Conservation (phyloP, 2,888 invertebrate species). For the Agrochola macilenta region DNA sequence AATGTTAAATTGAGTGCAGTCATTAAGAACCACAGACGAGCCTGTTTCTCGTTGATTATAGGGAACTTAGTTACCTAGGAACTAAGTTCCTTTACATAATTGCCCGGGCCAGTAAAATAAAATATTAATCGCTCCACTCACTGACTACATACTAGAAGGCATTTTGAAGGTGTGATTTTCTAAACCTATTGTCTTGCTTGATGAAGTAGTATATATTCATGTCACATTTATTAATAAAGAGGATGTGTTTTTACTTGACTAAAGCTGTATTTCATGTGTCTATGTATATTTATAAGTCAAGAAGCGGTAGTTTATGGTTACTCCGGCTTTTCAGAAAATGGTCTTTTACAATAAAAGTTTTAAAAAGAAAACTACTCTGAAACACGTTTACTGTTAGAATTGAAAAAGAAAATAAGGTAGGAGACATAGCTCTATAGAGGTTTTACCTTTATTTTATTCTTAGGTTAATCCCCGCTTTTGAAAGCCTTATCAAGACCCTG, state of each 20-base stretch:
- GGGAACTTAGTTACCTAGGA: too few species aligned
- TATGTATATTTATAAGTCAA: background rate
- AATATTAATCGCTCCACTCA: background rate
- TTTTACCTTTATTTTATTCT: background rate
- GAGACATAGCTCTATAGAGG: too few species aligned
- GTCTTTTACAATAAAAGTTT: background rate
- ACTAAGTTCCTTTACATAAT: background rate
- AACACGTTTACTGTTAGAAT: background rate
- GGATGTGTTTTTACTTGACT: slow-evolving; percentile 24
- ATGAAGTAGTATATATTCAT: slow-evolving; percentile 27
- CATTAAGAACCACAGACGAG: background rate
- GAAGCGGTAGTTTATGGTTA: background rate
- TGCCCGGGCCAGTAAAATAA: slow-evolving; percentile 7
- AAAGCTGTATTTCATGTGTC: slow-evolving; percentile 1
- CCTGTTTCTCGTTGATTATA: background rate
- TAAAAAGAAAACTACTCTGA: background rate
- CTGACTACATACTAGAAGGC: background rate
- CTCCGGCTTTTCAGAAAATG: background rate
- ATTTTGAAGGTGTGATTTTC: slow-evolving; percentile 31
- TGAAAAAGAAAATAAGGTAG: background rate
- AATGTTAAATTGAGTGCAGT: background rate
- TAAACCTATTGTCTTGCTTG: slow-evolving; percentile 46
- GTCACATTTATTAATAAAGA: slow-evolving; percentile 39
- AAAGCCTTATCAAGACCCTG: background rate
- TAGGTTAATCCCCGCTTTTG: background rate